Conservation (phyloP, 2,797 vertebrate genomes). For the Molossus alvarezi region DNA sequence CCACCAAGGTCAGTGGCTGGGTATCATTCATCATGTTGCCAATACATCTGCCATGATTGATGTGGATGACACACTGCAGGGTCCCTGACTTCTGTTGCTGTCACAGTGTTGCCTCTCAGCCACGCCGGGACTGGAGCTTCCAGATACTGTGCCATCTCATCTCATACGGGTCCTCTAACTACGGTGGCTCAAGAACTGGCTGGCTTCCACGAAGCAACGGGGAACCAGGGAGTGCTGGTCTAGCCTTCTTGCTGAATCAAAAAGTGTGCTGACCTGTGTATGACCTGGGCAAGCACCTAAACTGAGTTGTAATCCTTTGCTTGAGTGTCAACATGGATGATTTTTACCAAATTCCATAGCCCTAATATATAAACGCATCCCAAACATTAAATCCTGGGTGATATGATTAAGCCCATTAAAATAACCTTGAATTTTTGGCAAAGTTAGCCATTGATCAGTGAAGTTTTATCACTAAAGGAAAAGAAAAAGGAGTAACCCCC, state of each 20-base stretch:
- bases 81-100: conserved; percentile 70
- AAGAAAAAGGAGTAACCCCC: conserved; percentile 7
- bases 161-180: neutral
- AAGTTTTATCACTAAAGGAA: conserved; percentile 55
- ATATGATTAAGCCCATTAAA: conserved; percentile 42
- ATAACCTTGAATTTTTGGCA: conserved; percentile 65
- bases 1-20: conserved; percentile 80
- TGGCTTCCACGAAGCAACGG: neutral
- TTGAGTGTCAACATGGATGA: neutral
- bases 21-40: conserved; percentile 80
- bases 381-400: conserved; percentile 33
- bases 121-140: neutral
- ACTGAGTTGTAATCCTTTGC: conserved; percentile 47
- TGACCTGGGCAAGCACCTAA: neutral
- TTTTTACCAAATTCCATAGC: neutral
- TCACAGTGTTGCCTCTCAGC: conserved; percentile 48
- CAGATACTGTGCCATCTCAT: neutral
- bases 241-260: neutral
- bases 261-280: conserved; percentile 20
- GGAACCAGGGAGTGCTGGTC: neutral
- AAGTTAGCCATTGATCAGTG: conserved; percentile 65
- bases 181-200: conserved; percentile 22
- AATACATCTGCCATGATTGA: conserved; percentile 77
- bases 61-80: neutral
- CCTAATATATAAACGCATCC: conserved; percentile 12